Conservation (phyloP, 1,140 invertebrate genomes). For the Bombus waltoni region DNA sequence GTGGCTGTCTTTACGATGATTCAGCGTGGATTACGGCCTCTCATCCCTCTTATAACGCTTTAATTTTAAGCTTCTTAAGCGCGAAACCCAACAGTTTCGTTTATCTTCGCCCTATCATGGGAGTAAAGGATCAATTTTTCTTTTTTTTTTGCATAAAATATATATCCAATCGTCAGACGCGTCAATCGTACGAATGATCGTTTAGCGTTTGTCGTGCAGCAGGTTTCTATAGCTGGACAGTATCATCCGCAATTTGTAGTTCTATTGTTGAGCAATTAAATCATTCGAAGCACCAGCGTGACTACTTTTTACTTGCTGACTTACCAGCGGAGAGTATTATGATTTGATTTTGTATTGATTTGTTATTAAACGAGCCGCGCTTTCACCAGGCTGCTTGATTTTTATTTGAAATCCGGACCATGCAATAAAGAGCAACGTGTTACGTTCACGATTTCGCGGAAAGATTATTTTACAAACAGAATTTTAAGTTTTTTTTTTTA, state of each 20-base stretch:
- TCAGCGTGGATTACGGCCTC: background rate
- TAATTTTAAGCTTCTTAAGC: conserved; percentile 2
- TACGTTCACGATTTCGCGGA: background rate
- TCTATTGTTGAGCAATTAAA: conserved; percentile 31
- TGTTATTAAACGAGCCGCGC: background rate
- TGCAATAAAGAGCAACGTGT: background rate
- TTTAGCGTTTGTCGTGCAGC: background rate
- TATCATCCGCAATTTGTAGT: conserved; percentile 13
- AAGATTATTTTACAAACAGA: too few species aligned
- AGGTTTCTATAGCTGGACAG: background rate
- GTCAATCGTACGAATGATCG: background rate
- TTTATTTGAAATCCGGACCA: background rate
- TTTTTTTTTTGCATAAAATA: background rate
- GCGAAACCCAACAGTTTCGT: background rate
- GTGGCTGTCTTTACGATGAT: background rate
- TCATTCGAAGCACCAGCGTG: background rate
- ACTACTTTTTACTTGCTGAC: background rate
- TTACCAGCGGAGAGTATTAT: background rate
- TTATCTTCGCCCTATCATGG: background rate
- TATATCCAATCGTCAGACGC: background rate
- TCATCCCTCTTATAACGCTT: background rate
- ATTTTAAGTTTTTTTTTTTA: too few species aligned
- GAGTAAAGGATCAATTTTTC: background rate
- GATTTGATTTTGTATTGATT: conserved; percentile 3
- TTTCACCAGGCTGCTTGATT: background rate